phyloP scores from a whole-genome alignment of 2,113 vertebrate species.

The Pseudorhombus dupliciocellatus region DNA sequence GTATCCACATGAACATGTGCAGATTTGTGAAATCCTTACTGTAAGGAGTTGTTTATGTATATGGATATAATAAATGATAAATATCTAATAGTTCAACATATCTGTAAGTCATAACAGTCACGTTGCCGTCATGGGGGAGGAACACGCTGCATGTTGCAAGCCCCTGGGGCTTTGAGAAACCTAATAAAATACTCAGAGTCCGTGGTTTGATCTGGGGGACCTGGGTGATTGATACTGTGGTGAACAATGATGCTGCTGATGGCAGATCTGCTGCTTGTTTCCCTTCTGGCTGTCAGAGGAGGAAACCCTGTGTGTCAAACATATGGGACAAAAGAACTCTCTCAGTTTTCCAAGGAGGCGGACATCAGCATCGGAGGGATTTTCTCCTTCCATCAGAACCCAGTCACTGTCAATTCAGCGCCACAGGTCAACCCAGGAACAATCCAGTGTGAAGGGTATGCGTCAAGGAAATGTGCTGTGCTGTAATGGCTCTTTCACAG shows the following conservation, averaged over 20 bases:
- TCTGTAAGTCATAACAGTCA: constrained; percentile 45
- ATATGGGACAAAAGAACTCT: constrained; percentile 74
- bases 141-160: background rate
- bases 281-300: constrained; percentile 56
- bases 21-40: background rate
- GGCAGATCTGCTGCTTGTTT: constrained; percentile 59
- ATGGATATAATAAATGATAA: background rate
- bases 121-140: constrained; percentile 54
- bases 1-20: background rate
- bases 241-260: constrained; percentile 65
- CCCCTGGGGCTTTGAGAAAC: constrained; percentile 12
- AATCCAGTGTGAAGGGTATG: constrained; percentile 77
- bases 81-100: constrained; percentile 15
- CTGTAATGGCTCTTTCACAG: background rate
- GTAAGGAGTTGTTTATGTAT: background rate
- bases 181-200: constrained; percentile 49
- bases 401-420: constrained; percentile 68
- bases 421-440: constrained; percentile 72
- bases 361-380: constrained; percentile 81
- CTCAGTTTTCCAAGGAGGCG: constrained; percentile 80
- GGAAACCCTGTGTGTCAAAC: constrained; percentile 64
- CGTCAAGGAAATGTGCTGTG: background rate
- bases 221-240: constrained; percentile 5
- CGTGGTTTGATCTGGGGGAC: constrained; percentile 5
- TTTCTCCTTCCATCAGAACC: constrained; percentile 83